Base-by-base conservation (phyloP, 2,888 invertebrate genomes). In the Drosophila heteroneura region DNA sequence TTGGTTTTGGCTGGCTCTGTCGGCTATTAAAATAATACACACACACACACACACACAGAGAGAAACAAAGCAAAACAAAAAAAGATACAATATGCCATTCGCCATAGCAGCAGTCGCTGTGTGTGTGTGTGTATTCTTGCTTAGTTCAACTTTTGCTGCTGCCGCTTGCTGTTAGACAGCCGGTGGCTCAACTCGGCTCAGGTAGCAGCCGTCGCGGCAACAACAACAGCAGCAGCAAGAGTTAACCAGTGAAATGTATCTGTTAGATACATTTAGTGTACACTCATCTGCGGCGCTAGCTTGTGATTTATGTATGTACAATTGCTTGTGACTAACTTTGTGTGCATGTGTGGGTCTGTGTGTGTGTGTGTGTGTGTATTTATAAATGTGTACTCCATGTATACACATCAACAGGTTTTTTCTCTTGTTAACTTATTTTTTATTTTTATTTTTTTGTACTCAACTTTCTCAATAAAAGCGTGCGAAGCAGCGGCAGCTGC, bases 261-360 rank as follows among this genome's bases (percentile, higher is more conserved):
- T 85, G 76, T 86, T 87, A 84, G 82, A 84, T 85, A 85, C 75
- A 78, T 75, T 83, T 85, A 74, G 80, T 85, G 84, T 76, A 83
- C 81, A 70, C 77, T 76, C 69, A 74, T 71, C 59, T 30, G 65
- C 47, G 77, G 82, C 82, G 85, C 85, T 77, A 65, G 70, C 64
- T 73, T 74, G 76, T 79, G 76, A 86, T 81, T 85, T 85, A 85
- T 82, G 66, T 71, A 59, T 59, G 39, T 57, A 26, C 22, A 51
- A 35, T 51, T 57, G 41, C 52, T 32, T 58, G 41, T 58, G 69
- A 60, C 70, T 60, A 60, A 54, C 44, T 52, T 68, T 30, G 33
- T 57, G 37, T 57, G 35, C 62, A 54, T 54, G 22, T 54, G 14
- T 47, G 14, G 14, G 47, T 47, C 35, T 52, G 22, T 47, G 32